Percentiles rank a stretch among this genome's conserved stretches.
Evolutionary conservation across 2,113 vertebrate species (phyloP).

Genomic region (Bungarus multicinctus): DNA sequence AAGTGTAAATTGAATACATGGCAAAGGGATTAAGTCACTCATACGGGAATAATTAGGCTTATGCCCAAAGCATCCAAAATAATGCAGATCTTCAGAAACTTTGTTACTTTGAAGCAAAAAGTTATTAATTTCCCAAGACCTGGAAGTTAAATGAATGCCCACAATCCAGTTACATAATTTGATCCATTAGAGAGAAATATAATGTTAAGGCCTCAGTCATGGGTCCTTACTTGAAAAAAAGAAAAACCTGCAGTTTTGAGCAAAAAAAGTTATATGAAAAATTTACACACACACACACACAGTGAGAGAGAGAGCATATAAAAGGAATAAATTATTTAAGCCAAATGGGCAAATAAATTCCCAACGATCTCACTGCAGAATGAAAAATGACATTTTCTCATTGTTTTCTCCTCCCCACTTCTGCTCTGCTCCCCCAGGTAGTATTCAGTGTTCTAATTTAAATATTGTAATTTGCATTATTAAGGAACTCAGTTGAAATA

Average conservation of each 20-base stretch:
- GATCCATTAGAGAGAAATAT: background rate
- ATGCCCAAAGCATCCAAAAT: background rate
- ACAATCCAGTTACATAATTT: background rate
- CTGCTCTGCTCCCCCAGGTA: background rate
- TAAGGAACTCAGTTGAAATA: background rate
- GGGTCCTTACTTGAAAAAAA: background rate
- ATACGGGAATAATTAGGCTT: background rate
- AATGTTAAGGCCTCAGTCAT: background rate
- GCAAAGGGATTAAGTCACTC: background rate
- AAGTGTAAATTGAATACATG: background rate
- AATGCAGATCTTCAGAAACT: background rate
- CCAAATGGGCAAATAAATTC: background rate
- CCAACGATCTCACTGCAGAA: background rate
- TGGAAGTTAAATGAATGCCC: background rate
- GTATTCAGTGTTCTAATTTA: background rate
- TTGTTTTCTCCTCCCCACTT: background rate
- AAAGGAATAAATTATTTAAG: background rate
- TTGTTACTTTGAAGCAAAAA: background rate
- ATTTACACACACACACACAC: background rate
- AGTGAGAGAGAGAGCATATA: background rate
- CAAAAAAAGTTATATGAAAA: background rate
- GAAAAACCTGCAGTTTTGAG: background rate
- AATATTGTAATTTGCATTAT: background rate
- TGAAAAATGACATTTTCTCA: background rate
- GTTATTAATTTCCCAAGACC: background rate